Evolutionary conservation across 2,888 invertebrate genomes (phyloP), one percentile per base, ranked within the genome.

Genomic region (Acleris laterana): DNA sequence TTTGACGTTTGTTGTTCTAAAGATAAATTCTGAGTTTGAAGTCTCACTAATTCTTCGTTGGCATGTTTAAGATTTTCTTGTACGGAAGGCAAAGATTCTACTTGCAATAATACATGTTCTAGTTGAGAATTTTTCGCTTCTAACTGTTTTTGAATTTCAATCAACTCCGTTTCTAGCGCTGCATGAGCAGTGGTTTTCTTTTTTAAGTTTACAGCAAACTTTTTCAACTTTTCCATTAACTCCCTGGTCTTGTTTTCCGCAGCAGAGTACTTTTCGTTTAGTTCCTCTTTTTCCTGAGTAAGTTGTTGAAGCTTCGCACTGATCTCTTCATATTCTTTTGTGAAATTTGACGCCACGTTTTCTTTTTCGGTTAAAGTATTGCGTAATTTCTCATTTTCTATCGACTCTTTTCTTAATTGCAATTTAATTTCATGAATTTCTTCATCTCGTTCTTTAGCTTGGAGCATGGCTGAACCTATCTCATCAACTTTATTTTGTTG

Each of bases 221-320:
- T 96, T 78, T 96, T 97, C 78, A 96, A 93, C 83, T 96, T 97
- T 64, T 96, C 96, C 62, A 96, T 83, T 69, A 96, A 94, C 59
- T 95, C 95, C 75, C 95, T 95, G 71, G 95, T 94, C 78, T 95
- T 96, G 7, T 79, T 87, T 75, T 95, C 95, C 1, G 95, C 76
- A 16, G 88, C 83, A 1, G 74, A 66, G 60, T 76, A 75, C 78
- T 88, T 78, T 76, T 87, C 81, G 80, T 84, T 72, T 79, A 81
- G 72, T 90, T 93, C 68, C 74, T 84, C 86, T 75, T 93, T 94
- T 19, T 89, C 86, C 46, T 80, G 75, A 25, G 90, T 75, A 59
- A 77, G 84, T 68, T 72, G 78, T 19, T 93, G 85, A 3, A 94
- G 73, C 49, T 93, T 90, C 64, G 81, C 80, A 68, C 85, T 83